These are phyloP conservation scores for Okapia johnstoni DNA, from an alignment of 2,113 vertebrate species.

Conservation along the genomic window DNA sequence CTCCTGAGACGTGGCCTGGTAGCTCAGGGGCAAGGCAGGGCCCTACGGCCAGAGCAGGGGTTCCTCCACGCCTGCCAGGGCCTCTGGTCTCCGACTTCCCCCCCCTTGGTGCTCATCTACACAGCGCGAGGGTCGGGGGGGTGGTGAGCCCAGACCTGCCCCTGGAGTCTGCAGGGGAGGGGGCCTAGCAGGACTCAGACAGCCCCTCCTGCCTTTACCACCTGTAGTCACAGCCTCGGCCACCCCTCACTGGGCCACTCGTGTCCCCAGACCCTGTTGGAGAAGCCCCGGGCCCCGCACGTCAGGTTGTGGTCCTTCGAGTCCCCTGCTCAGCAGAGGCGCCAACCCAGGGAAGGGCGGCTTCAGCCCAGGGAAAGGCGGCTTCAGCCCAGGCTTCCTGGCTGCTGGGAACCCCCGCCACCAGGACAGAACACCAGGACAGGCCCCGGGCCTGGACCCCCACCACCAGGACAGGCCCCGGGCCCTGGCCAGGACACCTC, in stretches of 20 bases:
- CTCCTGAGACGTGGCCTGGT: background rate
- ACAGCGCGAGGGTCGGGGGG: fast-evolving
- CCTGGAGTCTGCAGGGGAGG: background rate
- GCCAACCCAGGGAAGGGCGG: background rate
- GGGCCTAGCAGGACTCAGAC: fast-evolving
- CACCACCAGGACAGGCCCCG: background rate
- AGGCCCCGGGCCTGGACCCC: too few species aligned
- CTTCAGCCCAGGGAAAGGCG: background rate
- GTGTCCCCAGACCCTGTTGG: fast-evolving
- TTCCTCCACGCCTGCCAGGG: fast-evolving
- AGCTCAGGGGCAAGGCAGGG: fast-evolving
- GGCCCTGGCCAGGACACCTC: fast-evolving
- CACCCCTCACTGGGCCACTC: background rate
- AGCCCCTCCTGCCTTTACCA: too few species aligned
- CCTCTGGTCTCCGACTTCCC: too few species aligned
- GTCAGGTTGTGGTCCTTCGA: fast-evolving
- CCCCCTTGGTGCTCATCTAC: fast-evolving
- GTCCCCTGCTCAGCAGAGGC: fast-evolving
- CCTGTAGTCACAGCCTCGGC: fast-evolving
- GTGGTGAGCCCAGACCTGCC: fast-evolving
- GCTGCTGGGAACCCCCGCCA: background rate
- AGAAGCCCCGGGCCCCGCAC: fast-evolving
- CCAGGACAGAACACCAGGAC: background rate
- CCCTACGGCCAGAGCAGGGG: fast-evolving
- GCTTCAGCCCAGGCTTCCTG: background rate